Conservation (phyloP, 2,888 invertebrate genomes). For the Diachrysia chrysitis region DNA sequence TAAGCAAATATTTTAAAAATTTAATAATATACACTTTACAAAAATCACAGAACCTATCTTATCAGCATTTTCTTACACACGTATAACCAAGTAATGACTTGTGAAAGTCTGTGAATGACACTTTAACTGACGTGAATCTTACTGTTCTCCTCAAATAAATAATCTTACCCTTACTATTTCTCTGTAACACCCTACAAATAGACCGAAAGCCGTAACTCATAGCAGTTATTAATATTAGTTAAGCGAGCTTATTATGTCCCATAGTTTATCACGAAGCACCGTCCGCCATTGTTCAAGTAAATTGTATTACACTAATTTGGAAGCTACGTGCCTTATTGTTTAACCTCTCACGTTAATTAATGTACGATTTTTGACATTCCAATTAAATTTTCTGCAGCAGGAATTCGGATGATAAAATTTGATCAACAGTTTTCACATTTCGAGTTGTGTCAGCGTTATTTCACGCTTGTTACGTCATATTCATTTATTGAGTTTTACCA, state of each 20-base stretch:
- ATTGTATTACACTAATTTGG: slow-evolving; percentile 54
- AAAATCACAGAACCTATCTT: too few relatives aligned
- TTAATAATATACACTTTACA: too few relatives aligned
- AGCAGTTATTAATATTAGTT: slow-evolving; percentile 52
- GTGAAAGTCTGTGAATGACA: too few relatives aligned
- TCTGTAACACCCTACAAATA: slow-evolving; percentile 19
- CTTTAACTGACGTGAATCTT: too few relatives aligned
- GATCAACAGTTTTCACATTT: slow-evolving; percentile 39
- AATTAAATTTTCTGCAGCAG: slow-evolving; percentile 45
- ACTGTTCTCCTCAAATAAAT: too few relatives aligned
- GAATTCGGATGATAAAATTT: slow-evolving; percentile 38
- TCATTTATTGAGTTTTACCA: slow-evolving; percentile 19
- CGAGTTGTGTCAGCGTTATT: slow-evolving; percentile 29
- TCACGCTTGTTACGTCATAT: slow-evolving; percentile 16
- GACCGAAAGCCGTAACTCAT: slow-evolving; percentile 31
- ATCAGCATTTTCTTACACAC: too few relatives aligned
- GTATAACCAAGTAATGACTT: too few relatives aligned
- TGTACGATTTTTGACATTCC: slow-evolving; percentile 54
- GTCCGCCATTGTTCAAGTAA: slow-evolving; percentile 43
- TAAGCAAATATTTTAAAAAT: too few relatives aligned
- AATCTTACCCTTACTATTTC: too few relatives aligned
- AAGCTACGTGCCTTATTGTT: slow-evolving; percentile 31
- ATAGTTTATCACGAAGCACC: slow-evolving; percentile 49
- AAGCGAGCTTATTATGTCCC: slow-evolving; percentile 46
- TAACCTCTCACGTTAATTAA: slow-evolving; percentile 52